These are phyloP conservation scores for Stegophylla sp. DNA, from an alignment of 2,888 invertebrate genomes.

Conservation along the genomic window DNA sequence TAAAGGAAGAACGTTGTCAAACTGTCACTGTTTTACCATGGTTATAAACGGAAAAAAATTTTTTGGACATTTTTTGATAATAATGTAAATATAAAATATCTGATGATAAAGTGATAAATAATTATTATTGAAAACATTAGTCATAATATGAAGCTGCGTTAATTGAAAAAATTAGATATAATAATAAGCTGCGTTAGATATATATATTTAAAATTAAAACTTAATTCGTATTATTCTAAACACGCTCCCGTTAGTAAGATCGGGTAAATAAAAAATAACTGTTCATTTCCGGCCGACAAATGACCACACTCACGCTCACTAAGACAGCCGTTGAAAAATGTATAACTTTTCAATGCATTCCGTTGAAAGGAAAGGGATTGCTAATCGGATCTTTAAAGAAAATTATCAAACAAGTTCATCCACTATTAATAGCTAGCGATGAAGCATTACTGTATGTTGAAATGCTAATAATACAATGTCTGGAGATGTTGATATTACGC, in stretches of 20 bases:
- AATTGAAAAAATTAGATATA: too few relatives aligned
- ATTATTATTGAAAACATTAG: too few relatives aligned
- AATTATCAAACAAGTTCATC: conserved; percentile 85
- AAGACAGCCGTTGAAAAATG: conserved; percentile 67
- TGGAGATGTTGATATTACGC: conserved; percentile 86
- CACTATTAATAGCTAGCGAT: conserved; percentile 82
- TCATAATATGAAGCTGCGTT: too few relatives aligned
- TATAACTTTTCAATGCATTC: conserved; percentile 69
- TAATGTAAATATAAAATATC: too few relatives aligned
- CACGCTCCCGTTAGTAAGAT: not conserved
- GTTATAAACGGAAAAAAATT: too few relatives aligned
- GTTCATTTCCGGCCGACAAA: conserved; percentile 13
- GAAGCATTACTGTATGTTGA: conserved; percentile 93
- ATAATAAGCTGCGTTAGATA: too few relatives aligned
- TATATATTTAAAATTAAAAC: too few relatives aligned
- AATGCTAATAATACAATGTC: conserved; percentile 83
- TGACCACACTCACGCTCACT: conserved; percentile 26
- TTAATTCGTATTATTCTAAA: too few relatives aligned
- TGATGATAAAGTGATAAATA: too few relatives aligned
- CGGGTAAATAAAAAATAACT: not conserved
- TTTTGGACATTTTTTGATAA: too few relatives aligned
- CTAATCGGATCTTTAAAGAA: conserved; percentile 86
- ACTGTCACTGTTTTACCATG: too few relatives aligned
- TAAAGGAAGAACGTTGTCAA: too few relatives aligned
- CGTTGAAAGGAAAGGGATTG: conserved; percentile 89